Base-by-base conservation (phyloP, 2,888 invertebrate genomes). In the Vanessa cardui region DNA sequence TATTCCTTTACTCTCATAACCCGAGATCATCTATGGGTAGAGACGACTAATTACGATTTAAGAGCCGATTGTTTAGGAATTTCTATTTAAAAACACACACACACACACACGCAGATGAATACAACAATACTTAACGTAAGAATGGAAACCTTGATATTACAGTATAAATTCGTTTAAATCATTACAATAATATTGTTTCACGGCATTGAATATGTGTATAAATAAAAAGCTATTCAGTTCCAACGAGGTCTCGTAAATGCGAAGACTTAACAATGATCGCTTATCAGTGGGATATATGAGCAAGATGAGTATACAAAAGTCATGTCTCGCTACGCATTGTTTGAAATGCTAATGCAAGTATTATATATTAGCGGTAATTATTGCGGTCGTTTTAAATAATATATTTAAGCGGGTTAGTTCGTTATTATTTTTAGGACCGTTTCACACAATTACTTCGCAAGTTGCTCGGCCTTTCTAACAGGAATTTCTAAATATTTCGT, bases 261-360 rank as follows among this genome's bases (percentile, higher is more conserved):
- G 52, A 54, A 54, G 26, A 54, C 26, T 26, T 54, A 59, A 59
- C 33, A 20, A 8, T 18, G 46, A 49, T 58, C 44, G 45, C 39
- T 59, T 58, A 60, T 65, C 33, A 54, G 46, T 20, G 45, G 52
- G 54, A 64, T 58, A 65, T 18, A 64, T 58, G 46, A 46, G 20
- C 59, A 59, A 59, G 64, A 65, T 59, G 64, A 65, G 46, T 50
- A 45, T 21, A 58, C 64, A 50, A 47, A 31, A 65, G 18, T 50
- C 44, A 44, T 52, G 50, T 31, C 59, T 59, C 52, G 52, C 52
- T 60, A 52, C 52, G 45, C 59, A 52, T 52, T 39, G 46, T 15
- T 56, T 39, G 16, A 18, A 54, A 56, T 56, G 56, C 52, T 52
- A 52, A 52, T 52, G 21, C 26, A 26, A 12, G 16, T 54, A 39